Base-by-base conservation (phyloP, 1,140 invertebrate genomes). In the Centruroides vittatus region DNA sequence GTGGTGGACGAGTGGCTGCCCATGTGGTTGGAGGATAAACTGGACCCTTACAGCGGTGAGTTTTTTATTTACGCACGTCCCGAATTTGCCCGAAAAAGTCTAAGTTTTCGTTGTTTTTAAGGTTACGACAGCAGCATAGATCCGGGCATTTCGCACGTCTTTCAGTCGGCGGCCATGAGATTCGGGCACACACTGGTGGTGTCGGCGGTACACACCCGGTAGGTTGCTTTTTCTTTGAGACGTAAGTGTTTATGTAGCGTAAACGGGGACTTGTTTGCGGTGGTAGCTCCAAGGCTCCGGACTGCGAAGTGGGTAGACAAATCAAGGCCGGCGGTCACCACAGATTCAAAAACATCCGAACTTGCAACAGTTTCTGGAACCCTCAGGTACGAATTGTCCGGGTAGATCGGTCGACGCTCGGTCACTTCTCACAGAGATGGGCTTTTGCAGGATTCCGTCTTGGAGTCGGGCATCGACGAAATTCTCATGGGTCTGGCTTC, bases 401-500 rank as follows among this genome's bases (percentile, higher is more conserved):
- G 69, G 70, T 74, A 23, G 23, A 23, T 2, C 23, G 23, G 23
- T 0, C 23, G 23, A 23, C 23, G 60, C 69, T 74, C 56, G 65
- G 75, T 36, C 61, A 67, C 23, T 23, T 23, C 23, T 23, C 23
- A 23, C 23, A 23, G 23, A 23, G 23, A 23, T 2, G 1, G 23
- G 23, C 23, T 23, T 23, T 23, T 23, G 23, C 23, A 97, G 89
- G 90, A 94, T 70, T 82, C 95, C 47, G 77, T 97, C 61, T 80
- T 81, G 0, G 85, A 90, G 70, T 85, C 85, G 57, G 73, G 73
- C 3, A 79, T 97, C 5, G 93, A 98, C 74, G 89, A 97, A 70
- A 81, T 98, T 4, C 75, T 98, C 1, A 84, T 95, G 79, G 92
- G 91, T 0, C 84, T 98, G 81, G 78, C 88, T 0, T 96, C 93